These are phyloP conservation scores for Umimayanthus kanabou DNA, from an alignment of 92 coral and sea anemone species.

Conservation along the genomic window DNA sequence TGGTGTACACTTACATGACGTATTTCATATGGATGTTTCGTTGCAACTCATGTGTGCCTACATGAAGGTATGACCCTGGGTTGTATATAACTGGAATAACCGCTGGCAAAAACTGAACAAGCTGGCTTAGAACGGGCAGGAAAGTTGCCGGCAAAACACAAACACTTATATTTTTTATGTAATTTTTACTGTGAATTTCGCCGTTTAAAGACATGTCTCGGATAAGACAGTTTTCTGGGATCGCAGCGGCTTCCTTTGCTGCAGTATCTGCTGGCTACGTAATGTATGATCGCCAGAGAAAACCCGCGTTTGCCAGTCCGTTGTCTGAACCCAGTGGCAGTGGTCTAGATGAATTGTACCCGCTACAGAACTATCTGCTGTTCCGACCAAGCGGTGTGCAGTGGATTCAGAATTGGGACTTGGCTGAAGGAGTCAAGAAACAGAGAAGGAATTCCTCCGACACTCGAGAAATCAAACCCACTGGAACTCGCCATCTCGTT, in stretches of 20 bases:
- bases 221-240: constrained; percentile 60
- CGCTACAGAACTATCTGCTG: constrained; percentile 57
- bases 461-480: constrained; percentile 72
- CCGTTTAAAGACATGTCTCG: constrained; percentile 54
- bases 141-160: neutral
- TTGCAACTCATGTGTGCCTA: no score
- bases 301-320: constrained; percentile 63
- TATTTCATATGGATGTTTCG: no score
- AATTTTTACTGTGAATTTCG: neutral
- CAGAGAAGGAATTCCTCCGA: constrained; percentile 50
- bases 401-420: constrained; percentile 88
- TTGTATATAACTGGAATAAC: neutral
- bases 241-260: constrained; percentile 72
- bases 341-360: constrained; percentile 41
- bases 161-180: neutral
- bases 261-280: constrained; percentile 79
- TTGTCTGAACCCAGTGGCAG: constrained; percentile 22
- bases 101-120: constrained; percentile 15
- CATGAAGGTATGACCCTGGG: no score
- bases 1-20: no score
- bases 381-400: constrained; percentile 62
- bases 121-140: neutral
- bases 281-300: constrained; percentile 48
- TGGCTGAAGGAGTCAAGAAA: constrained; percentile 60
- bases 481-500: constrained; percentile 83